These are phyloP conservation scores for Catharus fuscescens DNA, from an alignment of 2,113 vertebrate species.

Conservation along the genomic window DNA sequence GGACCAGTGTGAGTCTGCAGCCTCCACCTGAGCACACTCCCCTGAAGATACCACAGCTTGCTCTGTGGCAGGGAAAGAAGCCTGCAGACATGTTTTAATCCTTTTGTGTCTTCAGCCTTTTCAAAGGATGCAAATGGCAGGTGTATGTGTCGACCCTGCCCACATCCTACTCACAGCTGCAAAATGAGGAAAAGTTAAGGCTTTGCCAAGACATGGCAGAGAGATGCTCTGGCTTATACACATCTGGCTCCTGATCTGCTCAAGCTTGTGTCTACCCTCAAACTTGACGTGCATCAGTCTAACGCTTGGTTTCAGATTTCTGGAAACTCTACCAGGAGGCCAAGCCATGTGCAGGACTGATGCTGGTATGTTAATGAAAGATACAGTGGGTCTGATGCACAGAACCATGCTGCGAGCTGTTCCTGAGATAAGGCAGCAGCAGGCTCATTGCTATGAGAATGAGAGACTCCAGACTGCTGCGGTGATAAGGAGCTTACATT, in stretches of 20 bases:
- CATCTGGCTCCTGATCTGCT: neutral
- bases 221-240: neutral
- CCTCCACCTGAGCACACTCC: neutral
- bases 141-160: neutral
- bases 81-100: neutral
- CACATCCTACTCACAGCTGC: neutral
- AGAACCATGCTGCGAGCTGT: neutral
- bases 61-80: neutral
- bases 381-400: neutral
- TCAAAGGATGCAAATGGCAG: neutral
- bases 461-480: neutral
- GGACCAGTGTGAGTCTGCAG: neutral
- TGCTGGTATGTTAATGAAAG: neutral
- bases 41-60: neutral
- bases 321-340: neutral
- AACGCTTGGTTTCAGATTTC: neutral
- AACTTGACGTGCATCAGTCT: accelerated
- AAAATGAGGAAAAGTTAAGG: neutral
- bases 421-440: neutral
- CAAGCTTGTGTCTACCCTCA: neutral
- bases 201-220: neutral
- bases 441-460: neutral
- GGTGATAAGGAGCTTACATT: neutral
- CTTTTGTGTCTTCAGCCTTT: neutral
- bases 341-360: accelerated